Conservation (phyloP, 2,888 invertebrate genomes). For the Geophilus truncorum region DNA sequence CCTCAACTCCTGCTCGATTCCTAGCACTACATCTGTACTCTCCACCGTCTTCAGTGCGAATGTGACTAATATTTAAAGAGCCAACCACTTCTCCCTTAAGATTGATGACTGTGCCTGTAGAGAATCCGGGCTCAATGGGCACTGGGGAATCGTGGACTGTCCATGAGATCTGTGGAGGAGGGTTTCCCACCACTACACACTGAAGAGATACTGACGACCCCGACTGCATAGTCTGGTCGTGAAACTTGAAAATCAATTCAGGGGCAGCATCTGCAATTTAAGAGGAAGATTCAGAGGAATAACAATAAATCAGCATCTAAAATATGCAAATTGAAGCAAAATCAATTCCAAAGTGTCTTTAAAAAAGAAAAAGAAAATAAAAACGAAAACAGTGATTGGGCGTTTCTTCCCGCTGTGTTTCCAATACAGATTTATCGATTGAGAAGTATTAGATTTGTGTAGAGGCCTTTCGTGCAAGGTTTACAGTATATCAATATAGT, state of each 20-base stretch:
- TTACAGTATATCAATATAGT: no score
- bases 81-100: constrained; percentile 46
- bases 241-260: constrained; percentile 66
- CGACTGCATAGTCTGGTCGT: constrained; percentile 70
- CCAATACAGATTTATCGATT: not conserved
- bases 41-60: constrained; percentile 48
- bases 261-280: constrained; percentile 64
- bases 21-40: constrained; percentile 41
- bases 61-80: constrained; percentile 62
- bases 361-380: no score
- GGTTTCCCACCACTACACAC: constrained; percentile 54
- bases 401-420: not conserved
- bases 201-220: constrained; percentile 72
- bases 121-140: constrained; percentile 50
- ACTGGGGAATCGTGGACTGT: constrained; percentile 55
- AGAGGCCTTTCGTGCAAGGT: not conserved
- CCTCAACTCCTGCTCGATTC: constrained; percentile 39
- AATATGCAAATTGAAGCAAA: no score
- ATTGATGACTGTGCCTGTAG: constrained; percentile 33
- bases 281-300: not conserved
- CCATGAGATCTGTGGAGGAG: constrained; percentile 46
- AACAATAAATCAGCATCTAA: no score
- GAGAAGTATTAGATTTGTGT: not conserved
- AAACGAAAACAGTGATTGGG: no score
- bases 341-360: no score